Conservation (phyloP, 2,113 vertebrate species). For the Meleagris gallopavo region DNA sequence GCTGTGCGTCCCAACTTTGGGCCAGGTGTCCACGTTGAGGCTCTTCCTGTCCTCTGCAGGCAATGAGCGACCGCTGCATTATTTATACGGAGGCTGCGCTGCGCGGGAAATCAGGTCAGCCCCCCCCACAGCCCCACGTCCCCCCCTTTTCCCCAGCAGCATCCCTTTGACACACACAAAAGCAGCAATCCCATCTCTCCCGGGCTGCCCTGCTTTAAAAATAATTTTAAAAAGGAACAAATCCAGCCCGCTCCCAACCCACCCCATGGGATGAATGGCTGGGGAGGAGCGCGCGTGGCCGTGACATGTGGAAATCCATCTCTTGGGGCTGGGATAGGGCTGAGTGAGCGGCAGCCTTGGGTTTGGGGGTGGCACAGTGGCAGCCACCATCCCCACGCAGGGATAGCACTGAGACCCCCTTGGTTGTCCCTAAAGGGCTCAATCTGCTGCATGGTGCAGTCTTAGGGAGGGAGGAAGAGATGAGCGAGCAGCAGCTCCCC, state of each 20-base stretch:
- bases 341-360: neutral
- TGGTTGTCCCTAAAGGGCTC: too few species aligned
- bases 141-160: neutral
- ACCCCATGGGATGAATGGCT: neutral
- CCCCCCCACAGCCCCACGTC: neutral
- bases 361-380: neutral
- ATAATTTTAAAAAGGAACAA: neutral
- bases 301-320: neutral
- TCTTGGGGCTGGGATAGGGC: neutral
- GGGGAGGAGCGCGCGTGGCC: neutral
- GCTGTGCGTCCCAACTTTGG: neutral
- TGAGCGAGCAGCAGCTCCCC: neutral
- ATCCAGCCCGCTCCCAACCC: neutral
- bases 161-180: neutral
- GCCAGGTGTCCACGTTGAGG: accelerated
- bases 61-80: neutral
- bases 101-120: neutral
- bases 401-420: neutral
- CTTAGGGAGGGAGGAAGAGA: neutral
- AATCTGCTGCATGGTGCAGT: neutral
- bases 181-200: neutral
- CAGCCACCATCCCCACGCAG: neutral
- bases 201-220: neutral
- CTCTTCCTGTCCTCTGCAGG: neutral
- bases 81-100: neutral